phyloP scores from a whole-genome alignment of 2,888 invertebrate genomes.

The Luffia ferchaultella region DNA sequence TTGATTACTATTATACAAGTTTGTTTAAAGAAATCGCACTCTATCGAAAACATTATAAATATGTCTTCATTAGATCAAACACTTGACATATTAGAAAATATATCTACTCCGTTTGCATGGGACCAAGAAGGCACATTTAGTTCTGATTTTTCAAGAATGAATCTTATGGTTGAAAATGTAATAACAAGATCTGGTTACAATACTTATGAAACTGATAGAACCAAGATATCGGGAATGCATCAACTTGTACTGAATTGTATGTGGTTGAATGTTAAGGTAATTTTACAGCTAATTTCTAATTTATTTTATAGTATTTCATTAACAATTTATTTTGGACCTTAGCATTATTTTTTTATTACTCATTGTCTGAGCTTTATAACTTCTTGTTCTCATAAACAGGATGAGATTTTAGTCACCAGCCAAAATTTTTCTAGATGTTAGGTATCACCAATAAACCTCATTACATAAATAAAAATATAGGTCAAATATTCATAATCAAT shows the following conservation, averaged over 20 bases:
- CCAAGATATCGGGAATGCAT: conserved; percentile 65
- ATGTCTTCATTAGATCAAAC: conserved; percentile 22
- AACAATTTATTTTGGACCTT: no score
- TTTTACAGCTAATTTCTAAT: conserved; percentile 13
- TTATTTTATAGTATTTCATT: no score
- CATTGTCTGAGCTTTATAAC: no score
- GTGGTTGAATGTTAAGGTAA: conserved; percentile 81
- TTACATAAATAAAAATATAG: no score
- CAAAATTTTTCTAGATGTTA: no score
- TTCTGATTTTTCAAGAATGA: conserved; percentile 83
- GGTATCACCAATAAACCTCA: no score
- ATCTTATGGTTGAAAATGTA: conserved; percentile 70
- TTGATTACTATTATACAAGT: conserved; percentile 34
- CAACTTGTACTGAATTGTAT: conserved; percentile 77
- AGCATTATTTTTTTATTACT: no score
- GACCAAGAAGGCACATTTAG: conserved; percentile 32
- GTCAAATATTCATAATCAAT: no score
- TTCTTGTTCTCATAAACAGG: no score
- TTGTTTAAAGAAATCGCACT: conserved; percentile 25
- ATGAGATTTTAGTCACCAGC: no score
- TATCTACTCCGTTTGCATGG: conserved; percentile 46
- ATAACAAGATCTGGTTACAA: conserved; percentile 49
- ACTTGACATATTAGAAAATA: conserved; percentile 29
- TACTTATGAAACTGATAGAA: conserved; percentile 32
- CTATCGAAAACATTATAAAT: conserved; percentile 21